Base-by-base conservation (phyloP, 1,140 invertebrate species). In the Coptotermes formosanus region DNA sequence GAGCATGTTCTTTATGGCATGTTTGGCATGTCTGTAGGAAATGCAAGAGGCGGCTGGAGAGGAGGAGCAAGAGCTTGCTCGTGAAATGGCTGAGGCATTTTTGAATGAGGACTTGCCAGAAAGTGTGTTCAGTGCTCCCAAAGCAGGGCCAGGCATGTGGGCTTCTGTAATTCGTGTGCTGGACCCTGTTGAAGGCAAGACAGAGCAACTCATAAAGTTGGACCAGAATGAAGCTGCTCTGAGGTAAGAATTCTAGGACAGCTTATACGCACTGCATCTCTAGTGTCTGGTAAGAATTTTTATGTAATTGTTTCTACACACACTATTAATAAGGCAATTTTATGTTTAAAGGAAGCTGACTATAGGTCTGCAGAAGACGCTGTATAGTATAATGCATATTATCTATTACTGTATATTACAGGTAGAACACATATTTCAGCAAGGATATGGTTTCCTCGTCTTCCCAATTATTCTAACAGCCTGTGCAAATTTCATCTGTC, bases 201-300 rank as follows among this genome's bases (percentile, higher is more conserved):
- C 96, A 0, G 92, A 97, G 83, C 95, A 96, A 89, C 94, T 95
- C 86, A 92, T 98, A 85, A 93, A 96, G 82, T 92, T 99, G 6
- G 97, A 98, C 87, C 99, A 99, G 91, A 99, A 99, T 92, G 97
- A 99, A 90, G 98, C 98, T 23, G 98, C 98, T 0, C 93, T 98
- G 89, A 97, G 97, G 92, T 95, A 94, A 88, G 90, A 55, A 21
- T 48, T 84, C 45, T 19, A n/a, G 14, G 45, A 38, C 38, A 48
- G 9, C 45, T 48, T 16, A 3, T 48, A 48, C 7, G 11, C 14
- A 48, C 14, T 48, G 45, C 9, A 0, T 12, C 2, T 12, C 9
- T 3, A 3, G 45, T 48, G 2, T 48, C 0, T 16, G 9, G 45
- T 9, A 48, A 7, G 14, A 55, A 55, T 16, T 21, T 16, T 0